Evolutionary conservation across 2,113 vertebrate genomes (phyloP).

Genomic region (Neotragus pygmaeus): DNA sequence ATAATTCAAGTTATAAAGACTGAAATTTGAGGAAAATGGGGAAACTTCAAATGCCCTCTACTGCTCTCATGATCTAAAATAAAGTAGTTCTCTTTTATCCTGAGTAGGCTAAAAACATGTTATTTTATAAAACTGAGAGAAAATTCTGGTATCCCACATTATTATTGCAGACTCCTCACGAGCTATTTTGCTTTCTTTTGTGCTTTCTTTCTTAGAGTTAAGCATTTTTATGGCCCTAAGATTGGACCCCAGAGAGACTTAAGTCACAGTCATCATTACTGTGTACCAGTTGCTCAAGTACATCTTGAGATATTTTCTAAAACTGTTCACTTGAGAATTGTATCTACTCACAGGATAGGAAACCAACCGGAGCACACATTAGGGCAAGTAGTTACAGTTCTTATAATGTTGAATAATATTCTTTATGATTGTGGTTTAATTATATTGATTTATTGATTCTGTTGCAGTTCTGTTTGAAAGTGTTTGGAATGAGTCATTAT

Average conservation of each 20-base stretch:
- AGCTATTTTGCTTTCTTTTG: background rate
- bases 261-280: background rate
- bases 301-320: constrained; percentile 49
- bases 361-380: background rate
- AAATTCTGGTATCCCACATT: background rate
- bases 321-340: constrained; percentile 50
- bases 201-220: constrained; percentile 23
- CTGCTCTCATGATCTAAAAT: background rate
- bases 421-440: constrained; percentile 60
- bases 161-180: background rate
- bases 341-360: background rate
- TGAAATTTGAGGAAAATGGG: background rate
- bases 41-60: background rate
- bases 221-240: background rate
- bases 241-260: constrained; percentile 5
- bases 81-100: background rate
- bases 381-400: constrained; percentile 16
- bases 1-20: background rate
- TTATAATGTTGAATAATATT: constrained; percentile 40
- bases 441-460: constrained; percentile 56
- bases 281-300: constrained; percentile 21
- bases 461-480: constrained; percentile 32
- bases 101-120: background rate
- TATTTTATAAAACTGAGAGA: constrained; percentile 12
- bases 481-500: constrained; percentile 45